Conservation (phyloP, 2,888 invertebrate species). For the Selenia dentaria region DNA sequence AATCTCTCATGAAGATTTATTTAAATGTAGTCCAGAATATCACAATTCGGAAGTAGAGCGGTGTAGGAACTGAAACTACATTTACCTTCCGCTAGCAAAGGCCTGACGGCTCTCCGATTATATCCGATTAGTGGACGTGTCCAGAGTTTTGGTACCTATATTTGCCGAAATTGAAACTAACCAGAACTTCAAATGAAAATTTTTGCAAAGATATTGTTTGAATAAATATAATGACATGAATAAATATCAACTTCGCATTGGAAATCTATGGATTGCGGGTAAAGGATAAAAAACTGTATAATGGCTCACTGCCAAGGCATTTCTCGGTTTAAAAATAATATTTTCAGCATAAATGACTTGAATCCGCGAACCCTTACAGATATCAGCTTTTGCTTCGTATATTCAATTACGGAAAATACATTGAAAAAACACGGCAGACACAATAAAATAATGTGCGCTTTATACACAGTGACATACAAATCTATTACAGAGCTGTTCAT, state of each 20-base stretch:
- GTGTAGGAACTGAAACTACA: conserved; percentile 26
- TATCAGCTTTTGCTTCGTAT: conserved; percentile 49
- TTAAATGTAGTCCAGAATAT: conserved; percentile 39
- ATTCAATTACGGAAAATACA: conserved; percentile 51
- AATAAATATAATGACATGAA: conserved; percentile 30
- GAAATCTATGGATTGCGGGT: conserved; percentile 37
- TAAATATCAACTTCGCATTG: conserved; percentile 27
- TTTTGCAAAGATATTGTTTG: conserved; percentile 16
- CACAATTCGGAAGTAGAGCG: conserved; percentile 16
- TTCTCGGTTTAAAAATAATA: conserved; percentile 43
- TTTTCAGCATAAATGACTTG: conserved; percentile 48
- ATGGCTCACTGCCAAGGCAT: conserved; percentile 57
- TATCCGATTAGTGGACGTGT: conserved; percentile 39
- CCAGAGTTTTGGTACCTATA: conserved; percentile 6
- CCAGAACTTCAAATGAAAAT: conserved; percentile 12
- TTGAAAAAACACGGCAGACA: conserved; percentile 1
- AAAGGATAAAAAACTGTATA: conserved; percentile 51
- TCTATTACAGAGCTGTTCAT: no score
- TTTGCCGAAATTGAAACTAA: conserved; percentile 20
- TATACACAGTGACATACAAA: no score
- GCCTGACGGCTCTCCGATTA: conserved; percentile 34
- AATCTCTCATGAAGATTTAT: conserved; percentile 35
- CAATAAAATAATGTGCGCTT: conserved; percentile 3
- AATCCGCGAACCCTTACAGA: conserved; percentile 38
- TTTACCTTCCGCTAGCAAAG: conserved; percentile 34